A percentile compares a stretch with the other conserved stretches of the same genome.
Evolutionary conservation across 2,797 vertebrate genomes (phyloP).

Genomic region (Chelon auratus): DNA sequence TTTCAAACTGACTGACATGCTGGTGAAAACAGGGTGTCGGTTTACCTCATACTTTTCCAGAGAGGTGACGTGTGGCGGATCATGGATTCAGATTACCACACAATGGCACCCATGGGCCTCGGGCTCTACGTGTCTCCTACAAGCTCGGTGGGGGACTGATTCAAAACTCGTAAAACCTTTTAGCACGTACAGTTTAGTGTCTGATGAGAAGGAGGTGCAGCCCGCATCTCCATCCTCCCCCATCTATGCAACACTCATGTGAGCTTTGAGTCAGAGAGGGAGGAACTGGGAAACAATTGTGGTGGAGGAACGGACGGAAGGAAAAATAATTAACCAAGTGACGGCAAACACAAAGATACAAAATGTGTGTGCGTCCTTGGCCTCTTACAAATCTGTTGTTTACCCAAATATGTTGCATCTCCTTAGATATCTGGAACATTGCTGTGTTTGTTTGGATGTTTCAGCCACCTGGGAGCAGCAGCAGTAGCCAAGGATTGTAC

Average conservation of each 20-base stretch:
- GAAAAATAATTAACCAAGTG: conserved; percentile 11
- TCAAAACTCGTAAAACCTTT: too few relatives aligned
- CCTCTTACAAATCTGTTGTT: too few relatives aligned
- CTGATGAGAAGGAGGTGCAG: background rate
- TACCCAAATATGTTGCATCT: too few relatives aligned
- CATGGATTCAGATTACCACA: conserved; percentile 48
- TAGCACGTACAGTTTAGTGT: background rate
- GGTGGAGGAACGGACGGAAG: conserved; percentile 19
- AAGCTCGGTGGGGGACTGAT: background rate
- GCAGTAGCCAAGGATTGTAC: too few relatives aligned
- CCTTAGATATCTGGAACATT: too few relatives aligned
- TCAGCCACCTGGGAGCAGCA: too few relatives aligned
- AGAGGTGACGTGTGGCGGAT: conserved; percentile 30
- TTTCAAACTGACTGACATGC: conserved; percentile 13
- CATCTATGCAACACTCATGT: conserved; percentile 11
- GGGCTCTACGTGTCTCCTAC: background rate
- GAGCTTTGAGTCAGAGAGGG: conserved; percentile 28
- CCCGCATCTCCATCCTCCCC: background rate
- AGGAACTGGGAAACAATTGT: conserved; percentile 29
- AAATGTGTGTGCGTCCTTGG: background rate
- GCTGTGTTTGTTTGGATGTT: too few relatives aligned
- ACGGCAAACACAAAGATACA: background rate
- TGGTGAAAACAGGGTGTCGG: conserved; percentile 38
- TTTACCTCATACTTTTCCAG: conserved; percentile 35
- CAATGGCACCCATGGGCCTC: conserved; percentile 38